These are phyloP conservation scores for Andricus curvator DNA, from an alignment of 2,888 invertebrate genomes.

Conservation along the genomic window DNA sequence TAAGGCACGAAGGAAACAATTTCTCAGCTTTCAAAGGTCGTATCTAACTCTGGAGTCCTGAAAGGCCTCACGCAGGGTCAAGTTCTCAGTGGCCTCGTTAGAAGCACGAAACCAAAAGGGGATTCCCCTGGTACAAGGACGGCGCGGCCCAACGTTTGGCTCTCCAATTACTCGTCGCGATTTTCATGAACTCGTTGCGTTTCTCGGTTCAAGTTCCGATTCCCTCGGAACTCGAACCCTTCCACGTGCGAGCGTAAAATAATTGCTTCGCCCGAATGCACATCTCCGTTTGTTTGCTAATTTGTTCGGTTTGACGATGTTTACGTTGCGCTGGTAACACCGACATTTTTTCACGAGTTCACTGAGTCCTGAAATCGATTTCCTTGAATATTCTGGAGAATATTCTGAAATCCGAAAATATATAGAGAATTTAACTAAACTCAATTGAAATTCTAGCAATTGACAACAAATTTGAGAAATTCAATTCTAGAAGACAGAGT, in stretches of 20 bases:
- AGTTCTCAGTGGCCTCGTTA: slow-evolving; percentile 76
- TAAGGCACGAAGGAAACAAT: not conserved
- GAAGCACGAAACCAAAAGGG: slow-evolving; percentile 66
- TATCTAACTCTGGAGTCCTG: slow-evolving; percentile 15
- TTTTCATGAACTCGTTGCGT: slow-evolving; percentile 39
- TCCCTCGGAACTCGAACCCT: slow-evolving; percentile 39
- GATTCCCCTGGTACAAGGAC: slow-evolving; percentile 46
- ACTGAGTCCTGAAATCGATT: not conserved
- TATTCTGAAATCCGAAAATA: too few species aligned
- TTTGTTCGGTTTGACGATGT: slow-evolving; percentile 69
- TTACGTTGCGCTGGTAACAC: slow-evolving; percentile 47
- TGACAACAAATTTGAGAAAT: fast-evolving
- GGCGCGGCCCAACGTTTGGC: slow-evolving; percentile 47
- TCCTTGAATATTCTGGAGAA: too few species aligned
- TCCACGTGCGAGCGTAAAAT: slow-evolving; percentile 51
- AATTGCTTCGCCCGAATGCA: slow-evolving; percentile 77
- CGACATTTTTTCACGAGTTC: not conserved
- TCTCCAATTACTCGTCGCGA: slow-evolving; percentile 65
- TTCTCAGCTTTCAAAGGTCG: slow-evolving; percentile 29
- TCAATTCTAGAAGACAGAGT: too few species aligned
- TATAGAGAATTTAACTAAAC: too few species aligned
- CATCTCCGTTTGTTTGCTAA: slow-evolving; percentile 73
- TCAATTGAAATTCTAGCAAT: too few species aligned
- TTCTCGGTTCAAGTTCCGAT: slow-evolving; percentile 39
- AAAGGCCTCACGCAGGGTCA: slow-evolving; percentile 65